Percentiles rank a stretch among this genome's conserved stretches.
Conservation (phyloP, 2,797 vertebrate genomes). For the Gallinago solitaria region DNA sequence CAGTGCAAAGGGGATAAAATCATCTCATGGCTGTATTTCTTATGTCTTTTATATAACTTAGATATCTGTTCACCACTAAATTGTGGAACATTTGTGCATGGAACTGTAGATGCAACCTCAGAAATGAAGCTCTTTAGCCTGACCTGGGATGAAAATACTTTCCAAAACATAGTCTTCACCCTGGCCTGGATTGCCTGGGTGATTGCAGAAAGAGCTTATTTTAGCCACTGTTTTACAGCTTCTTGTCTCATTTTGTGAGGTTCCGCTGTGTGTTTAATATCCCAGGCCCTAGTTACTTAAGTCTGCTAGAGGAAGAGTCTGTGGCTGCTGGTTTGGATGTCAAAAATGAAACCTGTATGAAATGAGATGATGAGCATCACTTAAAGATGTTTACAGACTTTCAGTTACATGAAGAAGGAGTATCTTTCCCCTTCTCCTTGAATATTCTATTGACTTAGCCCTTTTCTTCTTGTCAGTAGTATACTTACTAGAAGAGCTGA, state of each 20-base stretch:
- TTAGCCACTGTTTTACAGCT: neutral
- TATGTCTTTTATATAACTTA: constrained; percentile 15
- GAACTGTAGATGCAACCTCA: neutral
- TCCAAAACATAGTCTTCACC: neutral
- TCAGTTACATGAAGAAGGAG: neutral
- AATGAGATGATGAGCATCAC: neutral
- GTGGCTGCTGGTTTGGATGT: neutral
- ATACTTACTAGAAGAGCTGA: neutral
- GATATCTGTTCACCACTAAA: neutral
- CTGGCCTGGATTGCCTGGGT: neutral
- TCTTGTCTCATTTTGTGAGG: neutral
- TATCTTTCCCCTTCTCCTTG: neutral
- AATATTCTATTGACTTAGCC: neutral
- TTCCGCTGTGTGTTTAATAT: neutral
- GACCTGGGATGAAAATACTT: neutral
- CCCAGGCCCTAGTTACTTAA: neutral
- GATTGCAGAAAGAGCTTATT: neutral
- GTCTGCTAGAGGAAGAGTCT: neutral
- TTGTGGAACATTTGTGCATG: neutral
- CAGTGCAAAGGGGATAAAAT: constrained; percentile 42
- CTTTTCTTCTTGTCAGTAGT: neutral
- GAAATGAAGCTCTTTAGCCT: neutral
- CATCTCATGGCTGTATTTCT: constrained; percentile 11
- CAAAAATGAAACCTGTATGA: neutral
- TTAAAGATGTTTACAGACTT: neutral